Evolutionary conservation across 2,888 invertebrate genomes (phyloP).

Genomic region (Stenotaenia linearis): DNA sequence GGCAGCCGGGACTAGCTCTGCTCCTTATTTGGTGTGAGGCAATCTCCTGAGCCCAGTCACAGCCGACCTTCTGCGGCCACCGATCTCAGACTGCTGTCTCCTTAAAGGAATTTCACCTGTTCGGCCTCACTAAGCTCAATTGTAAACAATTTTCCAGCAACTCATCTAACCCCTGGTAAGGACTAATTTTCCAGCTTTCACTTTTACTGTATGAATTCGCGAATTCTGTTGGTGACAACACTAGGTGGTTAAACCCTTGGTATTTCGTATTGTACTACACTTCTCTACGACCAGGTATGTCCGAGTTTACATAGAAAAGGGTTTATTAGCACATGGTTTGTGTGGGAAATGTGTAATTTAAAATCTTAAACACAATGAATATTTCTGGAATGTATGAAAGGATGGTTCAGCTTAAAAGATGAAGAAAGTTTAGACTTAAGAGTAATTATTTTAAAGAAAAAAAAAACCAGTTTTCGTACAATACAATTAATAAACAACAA

Average conservation of each 20-base stretch:
- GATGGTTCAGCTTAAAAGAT: background rate
- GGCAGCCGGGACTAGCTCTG: constrained; percentile 19
- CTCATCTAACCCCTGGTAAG: background rate
- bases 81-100: constrained; percentile 24
- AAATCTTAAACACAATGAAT: too few species aligned
- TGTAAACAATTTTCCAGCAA: background rate
- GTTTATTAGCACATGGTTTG: too few species aligned
- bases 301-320: too few species aligned
- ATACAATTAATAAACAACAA: background rate
- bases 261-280: too few species aligned
- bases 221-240: too few species aligned
- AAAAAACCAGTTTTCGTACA: background rate
- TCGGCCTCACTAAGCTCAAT: constrained; percentile 17
- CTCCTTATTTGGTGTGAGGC: constrained; percentile 26
- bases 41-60: constrained; percentile 21
- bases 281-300: too few species aligned
- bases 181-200: background rate
- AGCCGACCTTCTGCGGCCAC: constrained; percentile 23
- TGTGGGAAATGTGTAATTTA: too few species aligned
- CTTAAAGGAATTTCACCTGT: constrained; percentile 26
- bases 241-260: background rate
- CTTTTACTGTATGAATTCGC: background rate
- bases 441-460: background rate
- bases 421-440: background rate
- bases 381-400: background rate